These are phyloP conservation scores for Coregonus ussuriensis DNA, from an alignment of 2,797 vertebrate genomes.

Conservation along the genomic window DNA sequence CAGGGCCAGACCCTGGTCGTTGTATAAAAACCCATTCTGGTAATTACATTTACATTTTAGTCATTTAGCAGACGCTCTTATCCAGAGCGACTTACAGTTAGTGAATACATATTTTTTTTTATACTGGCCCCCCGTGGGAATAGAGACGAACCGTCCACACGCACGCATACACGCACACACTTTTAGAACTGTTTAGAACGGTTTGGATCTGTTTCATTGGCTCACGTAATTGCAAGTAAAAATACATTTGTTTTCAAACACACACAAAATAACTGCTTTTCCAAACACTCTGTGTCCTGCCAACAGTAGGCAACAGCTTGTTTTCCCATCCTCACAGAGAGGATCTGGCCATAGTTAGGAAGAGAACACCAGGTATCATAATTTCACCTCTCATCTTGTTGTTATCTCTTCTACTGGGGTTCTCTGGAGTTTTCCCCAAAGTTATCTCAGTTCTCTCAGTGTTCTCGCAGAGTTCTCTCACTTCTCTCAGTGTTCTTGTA, in stretches of 20 bases:
- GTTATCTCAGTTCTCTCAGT: too few species aligned
- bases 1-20: constrained; percentile 30
- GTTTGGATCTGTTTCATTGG: constrained; percentile 62
- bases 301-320: constrained; percentile 65
- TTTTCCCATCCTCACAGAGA: constrained; percentile 45
- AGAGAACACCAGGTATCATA: constrained; percentile 30
- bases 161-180: neutral
- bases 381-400: constrained; percentile 52
- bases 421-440: neutral
- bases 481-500: neutral
- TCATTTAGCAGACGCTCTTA: too few species aligned
- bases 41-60: neutral
- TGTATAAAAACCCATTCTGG: constrained; percentile 51
- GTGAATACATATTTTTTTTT: too few species aligned
- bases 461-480: neutral
- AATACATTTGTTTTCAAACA: constrained; percentile 50
- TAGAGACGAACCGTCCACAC: constrained; percentile 23
- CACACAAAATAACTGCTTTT: constrained; percentile 52
- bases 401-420: constrained; percentile 11
- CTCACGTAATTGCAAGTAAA: constrained; percentile 57
- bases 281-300: constrained; percentile 44
- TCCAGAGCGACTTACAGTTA: too few species aligned
- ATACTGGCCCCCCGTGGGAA: neutral
- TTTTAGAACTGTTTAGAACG: constrained; percentile 63
- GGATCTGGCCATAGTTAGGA: constrained; percentile 38